Evolutionary conservation across 2,888 invertebrate genomes (phyloP), one percentile per base, ranked within the genome.

Genomic region (Harpalus rufipes): DNA sequence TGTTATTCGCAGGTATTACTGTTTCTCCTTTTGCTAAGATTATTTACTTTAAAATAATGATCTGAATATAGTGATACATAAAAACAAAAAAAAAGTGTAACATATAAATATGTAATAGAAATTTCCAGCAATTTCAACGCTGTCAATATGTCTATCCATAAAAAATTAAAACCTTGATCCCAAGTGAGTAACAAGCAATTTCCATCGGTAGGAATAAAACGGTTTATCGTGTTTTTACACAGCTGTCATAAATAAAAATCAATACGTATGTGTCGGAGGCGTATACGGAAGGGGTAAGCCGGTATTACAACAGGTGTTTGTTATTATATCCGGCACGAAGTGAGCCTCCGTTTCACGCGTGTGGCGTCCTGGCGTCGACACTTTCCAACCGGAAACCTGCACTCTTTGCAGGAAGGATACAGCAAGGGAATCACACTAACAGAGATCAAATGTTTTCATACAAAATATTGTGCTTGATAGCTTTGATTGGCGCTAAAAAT

Each of bases 261-360:
- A 74, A 74, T 74, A 74, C 32, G 44, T 21, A 12, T 41, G 1
- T 32, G 68, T 39, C 68, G 65, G 51, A 8, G 58, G 58, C 5
- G 78, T n/a, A 32, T 21, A 21, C 18, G 72, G 68, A 68, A 68
- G 41, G 41, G 41, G 10, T 74, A 74, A 44, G 16, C 72, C 44
- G 72, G 72, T 51, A 74, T 74, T 44, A 74, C 72, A 74, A 74
- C 72, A 74, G 72, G 72, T 74, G 72, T 74, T 74, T 74, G 72
- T 44, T 74, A 74, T 74, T 18, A 74, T 74, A 74, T 74, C 72
- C 72, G 44, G 44, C 44, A 10, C 44, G 44, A 44, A 25, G 25
- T 2, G 25, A 25, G 25, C 25, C 3, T 32, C 39, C 68, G 68
- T 39, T 39, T 68, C 39, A 68, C 14, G 14, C 68, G 68, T 68